These are phyloP conservation scores for Syrrhaptes paradoxus DNA, from an alignment of 2,113 vertebrate species.

Conservation along the genomic window DNA sequence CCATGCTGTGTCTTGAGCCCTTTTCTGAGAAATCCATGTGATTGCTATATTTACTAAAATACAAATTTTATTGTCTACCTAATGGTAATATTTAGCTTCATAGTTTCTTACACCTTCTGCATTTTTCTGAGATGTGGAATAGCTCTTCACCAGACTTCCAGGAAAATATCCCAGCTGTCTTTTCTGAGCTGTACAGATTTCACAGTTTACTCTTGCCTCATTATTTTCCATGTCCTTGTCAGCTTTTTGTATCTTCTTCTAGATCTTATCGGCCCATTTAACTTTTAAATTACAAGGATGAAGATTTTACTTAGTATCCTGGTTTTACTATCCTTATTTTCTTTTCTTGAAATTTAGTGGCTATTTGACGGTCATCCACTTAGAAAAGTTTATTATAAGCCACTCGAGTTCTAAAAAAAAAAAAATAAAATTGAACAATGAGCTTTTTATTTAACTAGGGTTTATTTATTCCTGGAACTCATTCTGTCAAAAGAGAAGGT, in stretches of 20 bases:
- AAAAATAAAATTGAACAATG: background rate
- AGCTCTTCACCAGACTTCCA: background rate
- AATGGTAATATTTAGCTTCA: background rate
- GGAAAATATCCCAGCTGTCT: background rate
- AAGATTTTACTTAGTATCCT: background rate
- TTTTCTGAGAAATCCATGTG: background rate
- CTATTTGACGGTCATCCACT: background rate
- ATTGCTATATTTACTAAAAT: background rate
- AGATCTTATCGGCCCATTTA: background rate
- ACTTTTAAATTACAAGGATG: background rate
- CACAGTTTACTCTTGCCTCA: background rate
- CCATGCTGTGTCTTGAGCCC: fast-evolving
- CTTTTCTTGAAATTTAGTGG: background rate
- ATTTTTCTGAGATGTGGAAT: background rate
- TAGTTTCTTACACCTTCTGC: background rate
- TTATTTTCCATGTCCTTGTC: background rate
- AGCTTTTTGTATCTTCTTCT: background rate
- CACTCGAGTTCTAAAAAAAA: background rate
- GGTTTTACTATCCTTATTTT: background rate
- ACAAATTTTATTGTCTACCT: background rate
- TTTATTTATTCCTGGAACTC: background rate
- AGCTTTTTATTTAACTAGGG: background rate
- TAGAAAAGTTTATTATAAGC: background rate
- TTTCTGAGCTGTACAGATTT: background rate
- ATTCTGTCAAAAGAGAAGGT: background rate